Evolutionary conservation across 2,113 vertebrate species (phyloP).

Genomic region (Romanogobio albipinnatus): DNA sequence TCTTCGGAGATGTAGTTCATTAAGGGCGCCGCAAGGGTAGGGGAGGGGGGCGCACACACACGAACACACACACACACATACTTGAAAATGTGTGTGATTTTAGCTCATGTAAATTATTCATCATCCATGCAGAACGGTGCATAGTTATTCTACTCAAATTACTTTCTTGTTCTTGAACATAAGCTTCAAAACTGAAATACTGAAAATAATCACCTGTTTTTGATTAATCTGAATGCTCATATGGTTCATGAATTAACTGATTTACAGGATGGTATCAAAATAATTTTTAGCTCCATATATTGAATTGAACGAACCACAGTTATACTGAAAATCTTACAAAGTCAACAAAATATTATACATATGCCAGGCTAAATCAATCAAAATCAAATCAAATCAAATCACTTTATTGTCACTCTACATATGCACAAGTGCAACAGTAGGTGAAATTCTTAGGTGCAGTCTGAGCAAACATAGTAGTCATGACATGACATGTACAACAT

Average conservation of each 20-base stretch:
- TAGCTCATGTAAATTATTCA: background rate
- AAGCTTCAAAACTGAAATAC: background rate
- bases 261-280: background rate
- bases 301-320: background rate
- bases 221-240: background rate
- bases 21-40: background rate
- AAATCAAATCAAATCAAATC: too few species aligned
- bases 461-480: too few species aligned
- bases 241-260: too few species aligned
- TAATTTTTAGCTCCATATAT: background rate
- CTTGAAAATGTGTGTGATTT: background rate
- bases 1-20: background rate
- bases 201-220: background rate
- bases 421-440: too few species aligned
- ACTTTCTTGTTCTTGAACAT: background rate
- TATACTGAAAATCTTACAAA: background rate
- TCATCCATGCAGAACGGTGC: background rate
- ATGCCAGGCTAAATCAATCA: background rate
- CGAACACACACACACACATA: too few species aligned
- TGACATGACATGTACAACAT: too few species aligned
- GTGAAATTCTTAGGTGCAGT: too few species aligned
- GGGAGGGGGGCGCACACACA: too few species aligned
- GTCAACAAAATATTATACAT: background rate
- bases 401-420: too few species aligned
- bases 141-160: background rate